Evolutionary conservation across 1,140 invertebrate genomes (phyloP), one percentile per base, ranked within the genome.

Genomic region (Pachyrhynchus sulphureomaculatus): DNA sequence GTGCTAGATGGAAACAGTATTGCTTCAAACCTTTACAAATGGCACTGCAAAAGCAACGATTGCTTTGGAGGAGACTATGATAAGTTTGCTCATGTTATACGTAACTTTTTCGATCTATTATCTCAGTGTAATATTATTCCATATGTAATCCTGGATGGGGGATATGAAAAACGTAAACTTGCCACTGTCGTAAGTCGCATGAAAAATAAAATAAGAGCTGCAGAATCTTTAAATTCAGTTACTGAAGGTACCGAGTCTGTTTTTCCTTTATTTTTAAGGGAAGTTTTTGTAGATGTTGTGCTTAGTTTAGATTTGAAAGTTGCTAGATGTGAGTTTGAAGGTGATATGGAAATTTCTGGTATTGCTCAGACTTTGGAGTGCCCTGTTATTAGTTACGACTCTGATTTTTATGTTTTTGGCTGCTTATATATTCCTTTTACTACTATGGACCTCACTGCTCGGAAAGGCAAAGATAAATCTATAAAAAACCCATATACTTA

Each of bases 341-440:
- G 92, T 34, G 94, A 96, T 76, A 83, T 86, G 64, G 86, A 93
- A 70, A 85, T 95, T 52, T 91, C 91, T 1, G 84, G 86, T 0
- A 68, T 95, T 47, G 89, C 91, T 0, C 84, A 84, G 63, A 78
- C 84, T 47, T 78, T 93, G 4, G 79, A 88, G 26, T 95, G 91
- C 69, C 93, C 93, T 2, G 85, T 96, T 9, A 68, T 96, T 0
- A 94, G 91, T 71, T 89, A 88, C 66, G 94, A 96, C 76, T 95
- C 92, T 1, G 94, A 96, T 80, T 96, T 94, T 79, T 95, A 86
- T 73, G 87, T 96, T 48, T 93, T 88, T 76, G 88, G 91, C 77
- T 82, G 92, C 1, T 71, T 83, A 2, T 94, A 93, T 70, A 89
- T 95, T 58, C 89, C 90, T 0, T 85, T 92, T 41, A 81, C 86